These are phyloP conservation scores for Tromatobia lineatoria DNA, from an alignment of 2,888 invertebrate species.

Conservation along the genomic window DNA sequence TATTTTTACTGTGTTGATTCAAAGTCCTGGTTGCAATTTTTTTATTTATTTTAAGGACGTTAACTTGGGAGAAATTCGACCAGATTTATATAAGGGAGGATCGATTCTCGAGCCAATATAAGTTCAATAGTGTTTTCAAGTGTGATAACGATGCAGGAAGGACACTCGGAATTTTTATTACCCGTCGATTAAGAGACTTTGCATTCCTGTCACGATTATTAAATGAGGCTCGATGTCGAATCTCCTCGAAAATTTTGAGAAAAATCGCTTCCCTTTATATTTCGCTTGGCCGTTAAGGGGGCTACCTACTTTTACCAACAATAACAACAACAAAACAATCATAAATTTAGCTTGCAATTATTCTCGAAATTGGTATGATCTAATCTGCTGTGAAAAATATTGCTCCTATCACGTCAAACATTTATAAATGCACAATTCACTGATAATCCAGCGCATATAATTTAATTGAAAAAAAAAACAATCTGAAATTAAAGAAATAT, in stretches of 20 bases:
- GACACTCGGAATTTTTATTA: not conserved
- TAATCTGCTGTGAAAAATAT: not conserved
- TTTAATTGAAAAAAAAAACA: not conserved
- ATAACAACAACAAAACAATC: slow-evolving; percentile 13
- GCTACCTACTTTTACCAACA: slow-evolving; percentile 46
- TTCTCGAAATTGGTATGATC: slow-evolving; percentile 7
- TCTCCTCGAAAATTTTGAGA: slow-evolving; percentile 41
- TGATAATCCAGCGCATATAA: not conserved
- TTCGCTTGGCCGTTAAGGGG: slow-evolving; percentile 58
- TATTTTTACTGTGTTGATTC: not conserved
- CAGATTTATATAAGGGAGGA: not conserved
- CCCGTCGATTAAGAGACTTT: slow-evolving; percentile 1
- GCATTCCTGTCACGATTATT: not conserved
- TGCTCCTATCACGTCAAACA: slow-evolving; percentile 4
- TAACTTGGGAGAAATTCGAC: slow-evolving; percentile 5
- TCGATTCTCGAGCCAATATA: slow-evolving; percentile 13
- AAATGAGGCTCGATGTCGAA: slow-evolving; percentile 39
- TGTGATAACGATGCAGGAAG: not conserved
- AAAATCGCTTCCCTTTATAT: slow-evolving; percentile 61
- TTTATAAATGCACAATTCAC: slow-evolving; percentile 32
- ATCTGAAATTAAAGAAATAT: slow-evolving; percentile 17
- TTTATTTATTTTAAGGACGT: not conserved
- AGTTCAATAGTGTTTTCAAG: not conserved
- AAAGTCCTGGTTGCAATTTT: not conserved
- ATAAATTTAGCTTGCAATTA: slow-evolving; percentile 6